Conservation (phyloP, 2,888 invertebrate species). For the Clistopyga incitator region DNA sequence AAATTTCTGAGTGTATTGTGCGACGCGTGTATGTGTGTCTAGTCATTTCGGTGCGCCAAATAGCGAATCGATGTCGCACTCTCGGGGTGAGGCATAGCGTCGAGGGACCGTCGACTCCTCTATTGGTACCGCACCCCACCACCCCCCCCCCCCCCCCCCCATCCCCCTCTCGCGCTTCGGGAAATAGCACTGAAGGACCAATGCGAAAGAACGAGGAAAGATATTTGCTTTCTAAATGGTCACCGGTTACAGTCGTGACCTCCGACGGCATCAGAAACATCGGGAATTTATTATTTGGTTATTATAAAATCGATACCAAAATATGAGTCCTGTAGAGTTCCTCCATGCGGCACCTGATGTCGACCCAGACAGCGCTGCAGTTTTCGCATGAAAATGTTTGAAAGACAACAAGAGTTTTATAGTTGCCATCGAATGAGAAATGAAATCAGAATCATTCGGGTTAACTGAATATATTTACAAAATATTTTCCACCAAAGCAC, state of each 20-base stretch:
- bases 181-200: conserved; percentile 33
- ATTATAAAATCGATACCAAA: conserved; percentile 52
- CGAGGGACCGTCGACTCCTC: background rate
- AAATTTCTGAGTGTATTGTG: background rate
- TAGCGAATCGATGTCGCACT: conserved; percentile 72
- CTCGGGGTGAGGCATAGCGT: conserved; percentile 43
- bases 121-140: background rate
- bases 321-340: background rate
- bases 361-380: background rate
- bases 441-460: too few species aligned
- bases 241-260: background rate
- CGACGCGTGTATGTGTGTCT: conserved; percentile 34
- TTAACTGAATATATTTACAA: too few species aligned
- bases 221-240: conserved; percentile 12
- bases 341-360: background rate
- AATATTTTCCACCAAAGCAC: too few species aligned
- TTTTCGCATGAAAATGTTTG: background rate
- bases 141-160: conserved; percentile 1
- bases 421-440: background rate
- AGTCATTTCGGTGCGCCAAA: conserved; percentile 71
- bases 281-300: conserved; percentile 52
- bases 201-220: background rate
- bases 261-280: conserved; percentile 11
- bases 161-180: conserved; percentile 37
- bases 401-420: background rate